Percentiles rank a stretch among this genome's conserved stretches.
Evolutionary conservation across 2,888 invertebrate genomes (phyloP).

Genomic region (Tetragnatha montana): DNA sequence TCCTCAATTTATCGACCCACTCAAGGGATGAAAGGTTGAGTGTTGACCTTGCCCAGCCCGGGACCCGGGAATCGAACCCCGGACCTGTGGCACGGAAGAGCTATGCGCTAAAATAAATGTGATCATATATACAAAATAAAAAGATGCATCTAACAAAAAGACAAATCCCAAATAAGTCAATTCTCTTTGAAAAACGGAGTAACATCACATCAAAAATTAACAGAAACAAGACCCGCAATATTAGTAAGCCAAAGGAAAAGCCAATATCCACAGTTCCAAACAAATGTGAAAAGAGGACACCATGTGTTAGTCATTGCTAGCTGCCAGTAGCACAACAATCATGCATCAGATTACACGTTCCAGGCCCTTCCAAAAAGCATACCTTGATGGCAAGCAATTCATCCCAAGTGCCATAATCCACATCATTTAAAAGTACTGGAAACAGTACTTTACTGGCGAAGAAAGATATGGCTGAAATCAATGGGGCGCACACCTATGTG

Average conservation of each 20-base stretch:
- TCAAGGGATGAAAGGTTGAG: too few relatives aligned
- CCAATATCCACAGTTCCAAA: neutral
- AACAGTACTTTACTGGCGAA: slow-evolving; percentile 58
- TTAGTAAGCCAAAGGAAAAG: neutral
- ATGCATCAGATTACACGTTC: slow-evolving; percentile 48
- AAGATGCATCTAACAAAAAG: too few relatives aligned
- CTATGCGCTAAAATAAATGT: too few relatives aligned
- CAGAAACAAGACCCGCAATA: too few relatives aligned
- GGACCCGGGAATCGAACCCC: too few relatives aligned
- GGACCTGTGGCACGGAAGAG: too few relatives aligned
- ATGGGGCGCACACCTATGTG: slow-evolving; percentile 51
- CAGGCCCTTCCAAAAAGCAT: slow-evolving; percentile 39
- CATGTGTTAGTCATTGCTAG: slow-evolving; percentile 33
- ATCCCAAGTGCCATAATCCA: slow-evolving; percentile 60
- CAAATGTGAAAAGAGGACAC: neutral
- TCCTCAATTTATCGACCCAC: too few relatives aligned
- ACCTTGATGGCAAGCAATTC: slow-evolving; percentile 55
- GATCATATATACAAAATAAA: too few relatives aligned
- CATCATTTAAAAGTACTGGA: slow-evolving; percentile 58
- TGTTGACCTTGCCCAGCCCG: too few relatives aligned
- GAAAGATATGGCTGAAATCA: slow-evolving; percentile 59
- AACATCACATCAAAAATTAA: too few relatives aligned
- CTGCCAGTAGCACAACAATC: slow-evolving; percentile 55
- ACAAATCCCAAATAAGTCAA: too few relatives aligned
- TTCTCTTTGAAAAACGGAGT: too few relatives aligned